Base-by-base conservation (phyloP, 2,888 invertebrate species). In the Philhelius pedissequus region DNA sequence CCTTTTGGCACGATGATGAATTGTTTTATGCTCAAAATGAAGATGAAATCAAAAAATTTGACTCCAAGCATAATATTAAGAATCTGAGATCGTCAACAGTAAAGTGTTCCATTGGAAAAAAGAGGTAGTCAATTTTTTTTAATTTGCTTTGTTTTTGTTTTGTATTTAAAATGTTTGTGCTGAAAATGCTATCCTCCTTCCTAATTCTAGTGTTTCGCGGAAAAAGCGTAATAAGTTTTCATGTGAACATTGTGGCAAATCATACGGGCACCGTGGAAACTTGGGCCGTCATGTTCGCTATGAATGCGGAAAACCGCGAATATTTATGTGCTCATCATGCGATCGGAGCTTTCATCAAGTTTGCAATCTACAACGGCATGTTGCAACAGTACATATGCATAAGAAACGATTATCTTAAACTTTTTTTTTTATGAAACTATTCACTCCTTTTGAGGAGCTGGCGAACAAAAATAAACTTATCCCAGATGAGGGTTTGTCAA, bases 221-320 rank as follows among this genome's bases (percentile, higher is more conserved):
- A 38, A 56, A 30, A 43, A 27, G 3, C 3, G 13, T 40, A 73
- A 62, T 25, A 68, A 77, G 18, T 86, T 71, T 78, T 58, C 84
- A 25, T 86, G 86, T 50, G 80, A 74, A 6, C 70, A 78, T 56
- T 87, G 87, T 66, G 87, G 87, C 48, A 87, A 86, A 69, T 70
- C 77, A 11, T 87, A 87, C 71, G 94, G 95, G 89, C 95, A 95
- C 90, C 93, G 95, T 86, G 95, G 95, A 88, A 95, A 95, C 92
- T 92, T 95, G 50, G 94, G 94, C 88, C 96, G 96, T 60, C 96
- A 96, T 91, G 87, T 90, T 89, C 89, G 89, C 74, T 90, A 88
- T 86, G 91, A 91, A 88, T 91, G 91, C 87, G 91, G 91, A 80
- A 90, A 90, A 87, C 90, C 90, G 64, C 90, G 89, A 87, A 88